These are phyloP conservation scores for Danio albolineatus DNA, from an alignment of 2,797 vertebrate species.

Conservation along the genomic window DNA sequence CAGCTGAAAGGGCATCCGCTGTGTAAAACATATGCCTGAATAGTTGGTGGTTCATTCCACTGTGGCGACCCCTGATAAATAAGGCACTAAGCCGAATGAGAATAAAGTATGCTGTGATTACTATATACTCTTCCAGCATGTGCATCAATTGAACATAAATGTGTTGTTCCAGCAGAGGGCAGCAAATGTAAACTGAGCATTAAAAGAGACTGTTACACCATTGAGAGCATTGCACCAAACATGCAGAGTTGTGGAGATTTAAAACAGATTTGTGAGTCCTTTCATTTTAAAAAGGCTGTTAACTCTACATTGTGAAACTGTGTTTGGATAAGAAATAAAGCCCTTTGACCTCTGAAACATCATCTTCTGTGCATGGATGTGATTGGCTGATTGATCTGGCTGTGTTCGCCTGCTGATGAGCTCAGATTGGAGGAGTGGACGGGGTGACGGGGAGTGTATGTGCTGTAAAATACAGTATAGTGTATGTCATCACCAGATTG, in stretches of 20 bases:
- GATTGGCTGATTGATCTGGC: constrained; percentile 16
- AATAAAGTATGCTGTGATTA: too few species aligned
- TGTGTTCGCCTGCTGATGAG: not conserved
- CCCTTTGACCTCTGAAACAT: not conserved
- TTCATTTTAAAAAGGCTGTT: constrained; percentile 28
- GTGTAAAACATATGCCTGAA: too few species aligned
- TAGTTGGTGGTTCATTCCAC: too few species aligned
- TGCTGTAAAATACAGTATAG: not conserved
- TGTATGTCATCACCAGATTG: not conserved
- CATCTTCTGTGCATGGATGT: not conserved
- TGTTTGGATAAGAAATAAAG: constrained; percentile 31
- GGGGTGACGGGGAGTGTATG: not conserved
- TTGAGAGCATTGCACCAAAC: too few species aligned
- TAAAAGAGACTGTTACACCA: not conserved
- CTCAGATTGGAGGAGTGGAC: not conserved
- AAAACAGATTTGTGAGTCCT: too few species aligned
- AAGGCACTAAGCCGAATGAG: too few species aligned
- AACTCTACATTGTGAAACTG: constrained; percentile 9
- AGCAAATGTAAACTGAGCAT: constrained; percentile 5
- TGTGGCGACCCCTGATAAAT: too few species aligned
- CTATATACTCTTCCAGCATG: not conserved
- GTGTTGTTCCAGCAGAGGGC: constrained; percentile 19
- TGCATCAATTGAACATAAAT: not conserved
- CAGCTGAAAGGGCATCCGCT: too few species aligned
- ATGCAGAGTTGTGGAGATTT: not conserved